Conservation (phyloP, 2,888 invertebrate species). For the Eupithecia centaureata region DNA sequence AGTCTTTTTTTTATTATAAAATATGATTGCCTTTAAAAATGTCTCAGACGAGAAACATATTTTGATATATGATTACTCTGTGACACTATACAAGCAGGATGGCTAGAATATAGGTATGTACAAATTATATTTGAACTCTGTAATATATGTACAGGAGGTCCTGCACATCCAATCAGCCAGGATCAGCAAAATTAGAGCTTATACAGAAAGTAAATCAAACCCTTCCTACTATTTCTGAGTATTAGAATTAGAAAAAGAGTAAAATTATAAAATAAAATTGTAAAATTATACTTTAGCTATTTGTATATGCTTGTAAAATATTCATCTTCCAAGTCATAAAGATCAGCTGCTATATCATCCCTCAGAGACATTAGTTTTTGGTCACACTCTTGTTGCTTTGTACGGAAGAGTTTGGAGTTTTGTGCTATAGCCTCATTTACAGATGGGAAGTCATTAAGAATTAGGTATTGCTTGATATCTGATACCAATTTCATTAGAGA, state of each 20-base stretch:
- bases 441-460: slow-evolving; percentile 98
- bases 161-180: not conserved
- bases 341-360: slow-evolving; percentile 97
- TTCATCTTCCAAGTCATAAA: slow-evolving; percentile 96
- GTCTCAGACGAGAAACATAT: too few relatives aligned
- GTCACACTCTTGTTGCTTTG: slow-evolving; percentile 96
- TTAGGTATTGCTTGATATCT: slow-evolving; percentile 98
- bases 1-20: too few relatives aligned
- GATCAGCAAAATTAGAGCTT: not conserved
- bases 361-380: slow-evolving; percentile 95
- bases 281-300: slow-evolving; percentile 53
- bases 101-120: too few relatives aligned
- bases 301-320: slow-evolving; percentile 95
- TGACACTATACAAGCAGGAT: too few relatives aligned
- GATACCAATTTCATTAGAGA: slow-evolving; percentile 98
- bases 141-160: not conserved
- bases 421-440: slow-evolving; percentile 98
- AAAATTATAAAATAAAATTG: too few relatives aligned
- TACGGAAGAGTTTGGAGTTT: slow-evolving; percentile 94
- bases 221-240: not conserved
- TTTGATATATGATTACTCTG: too few relatives aligned
- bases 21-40: too few relatives aligned
- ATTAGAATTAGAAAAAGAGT: too few relatives aligned
- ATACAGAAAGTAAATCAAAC: not conserved
- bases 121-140: not conserved